Evolutionary conservation across 2,888 invertebrate genomes (phyloP).

Genomic region (Sipha maydis): DNA sequence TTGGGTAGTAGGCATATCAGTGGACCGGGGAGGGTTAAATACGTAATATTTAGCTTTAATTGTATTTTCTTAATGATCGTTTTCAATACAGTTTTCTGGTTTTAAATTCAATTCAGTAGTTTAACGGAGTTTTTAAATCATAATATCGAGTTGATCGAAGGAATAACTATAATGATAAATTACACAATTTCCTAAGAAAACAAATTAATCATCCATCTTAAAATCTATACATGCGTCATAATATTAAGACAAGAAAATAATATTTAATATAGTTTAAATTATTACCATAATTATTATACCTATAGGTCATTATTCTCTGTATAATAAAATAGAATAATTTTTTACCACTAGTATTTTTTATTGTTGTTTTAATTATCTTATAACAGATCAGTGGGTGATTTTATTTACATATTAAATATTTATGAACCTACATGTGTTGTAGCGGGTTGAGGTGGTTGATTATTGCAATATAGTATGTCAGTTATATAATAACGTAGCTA

Average conservation of each 20-base stretch:
- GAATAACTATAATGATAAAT: neutral
- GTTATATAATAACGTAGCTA: neutral
- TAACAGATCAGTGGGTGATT: conserved; percentile 24
- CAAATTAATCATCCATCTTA: neutral
- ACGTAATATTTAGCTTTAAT: neutral
- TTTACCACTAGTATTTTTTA: conserved; percentile 12
- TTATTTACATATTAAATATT: conserved; percentile 14
- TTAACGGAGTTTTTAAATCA: neutral
- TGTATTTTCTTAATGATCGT: neutral
- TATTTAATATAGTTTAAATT: neutral
- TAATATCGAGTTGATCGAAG: too few species aligned
- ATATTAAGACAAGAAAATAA: neutral
- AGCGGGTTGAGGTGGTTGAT: neutral
- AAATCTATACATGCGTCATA: neutral
- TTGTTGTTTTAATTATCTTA: conserved; percentile 20
- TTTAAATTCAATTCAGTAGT: neutral
- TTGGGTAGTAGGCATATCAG: too few species aligned
- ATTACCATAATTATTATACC: neutral
- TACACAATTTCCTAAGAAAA: neutral
- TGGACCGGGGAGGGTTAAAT: too few species aligned
- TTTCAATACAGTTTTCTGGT: neutral
- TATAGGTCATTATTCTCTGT: neutral
- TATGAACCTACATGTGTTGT: neutral
- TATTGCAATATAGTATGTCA: neutral
- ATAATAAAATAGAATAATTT: neutral